Percentiles rank a stretch among this genome's conserved stretches.
Conservation (phyloP, 2,113 vertebrate genomes). For the Panthera leo region DNA sequence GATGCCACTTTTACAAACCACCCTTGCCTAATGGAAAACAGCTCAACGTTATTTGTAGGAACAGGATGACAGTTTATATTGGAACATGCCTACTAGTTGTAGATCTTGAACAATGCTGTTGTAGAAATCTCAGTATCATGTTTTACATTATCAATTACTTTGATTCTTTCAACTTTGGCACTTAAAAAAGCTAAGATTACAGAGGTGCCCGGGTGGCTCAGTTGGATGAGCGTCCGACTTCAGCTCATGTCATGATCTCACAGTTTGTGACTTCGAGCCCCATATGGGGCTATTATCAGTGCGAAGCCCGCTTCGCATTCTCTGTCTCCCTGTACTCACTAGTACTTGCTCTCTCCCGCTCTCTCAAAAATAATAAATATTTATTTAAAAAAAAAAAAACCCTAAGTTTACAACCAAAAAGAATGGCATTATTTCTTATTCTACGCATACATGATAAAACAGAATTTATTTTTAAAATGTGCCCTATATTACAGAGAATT, state of each 20-base stretch:
- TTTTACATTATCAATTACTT: background rate
- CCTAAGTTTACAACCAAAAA: background rate
- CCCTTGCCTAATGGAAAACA: background rate
- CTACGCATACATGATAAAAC: background rate
- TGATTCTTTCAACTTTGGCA: background rate
- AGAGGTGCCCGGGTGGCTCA: no score
- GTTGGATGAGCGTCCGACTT: no score
- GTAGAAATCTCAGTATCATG: background rate
- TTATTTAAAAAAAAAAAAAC: background rate
- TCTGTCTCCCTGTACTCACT: no score
- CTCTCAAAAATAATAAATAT: no score
- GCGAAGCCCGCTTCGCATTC: no score
- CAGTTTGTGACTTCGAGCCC: no score
- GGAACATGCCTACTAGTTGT: background rate
- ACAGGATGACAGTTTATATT: rapidly evolving
- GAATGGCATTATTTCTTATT: background rate
- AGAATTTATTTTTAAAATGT: background rate
- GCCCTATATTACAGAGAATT: background rate
- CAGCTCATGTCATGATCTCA: no score
- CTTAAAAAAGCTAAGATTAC: background rate
- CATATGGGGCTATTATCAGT: no score
- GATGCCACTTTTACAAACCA: background rate
- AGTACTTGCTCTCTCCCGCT: no score
- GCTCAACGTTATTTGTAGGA: background rate
- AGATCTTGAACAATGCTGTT: background rate